These are phyloP conservation scores for Pluvianellus socialis DNA, from an alignment of 2,113 vertebrate species.

Conservation along the genomic window DNA sequence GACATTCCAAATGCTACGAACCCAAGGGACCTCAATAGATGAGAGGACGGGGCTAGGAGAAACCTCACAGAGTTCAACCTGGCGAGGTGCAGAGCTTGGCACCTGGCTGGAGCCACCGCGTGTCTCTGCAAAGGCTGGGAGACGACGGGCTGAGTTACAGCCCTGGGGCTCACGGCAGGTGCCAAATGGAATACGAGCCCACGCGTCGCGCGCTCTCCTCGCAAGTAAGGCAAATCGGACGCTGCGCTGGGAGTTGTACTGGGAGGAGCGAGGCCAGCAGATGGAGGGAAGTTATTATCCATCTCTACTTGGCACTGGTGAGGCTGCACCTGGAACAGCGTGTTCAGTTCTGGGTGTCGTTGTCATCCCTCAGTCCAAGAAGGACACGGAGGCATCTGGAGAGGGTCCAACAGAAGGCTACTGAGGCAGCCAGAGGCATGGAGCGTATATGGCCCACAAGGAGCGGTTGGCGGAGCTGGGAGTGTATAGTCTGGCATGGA, in stretches of 20 bases:
- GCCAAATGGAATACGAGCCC: background rate
- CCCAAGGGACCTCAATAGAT: background rate
- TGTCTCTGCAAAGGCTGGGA: background rate
- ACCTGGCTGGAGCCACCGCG: background rate
- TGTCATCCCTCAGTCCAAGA: background rate
- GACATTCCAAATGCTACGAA: background rate
- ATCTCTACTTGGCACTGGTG: background rate
- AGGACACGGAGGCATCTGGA: background rate
- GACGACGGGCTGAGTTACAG: background rate
- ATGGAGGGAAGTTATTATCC: background rate
- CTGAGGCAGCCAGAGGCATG: background rate
- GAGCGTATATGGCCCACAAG: background rate
- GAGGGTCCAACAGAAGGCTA: background rate
- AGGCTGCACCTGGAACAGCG: background rate
- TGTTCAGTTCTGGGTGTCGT: background rate
- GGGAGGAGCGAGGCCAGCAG: background rate
- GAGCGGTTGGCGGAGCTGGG: background rate
- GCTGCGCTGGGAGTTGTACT: rapidly evolving
- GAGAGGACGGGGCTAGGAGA: background rate
- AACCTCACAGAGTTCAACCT: rapidly evolving
- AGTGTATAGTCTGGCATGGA: background rate
- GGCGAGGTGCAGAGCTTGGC: background rate
- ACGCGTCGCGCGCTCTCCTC: background rate
- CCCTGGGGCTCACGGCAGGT: background rate
- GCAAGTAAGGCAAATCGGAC: background rate